phyloP scores from a whole-genome alignment of 2,797 vertebrate species.

The Sebastiscus albofasciatus region DNA sequence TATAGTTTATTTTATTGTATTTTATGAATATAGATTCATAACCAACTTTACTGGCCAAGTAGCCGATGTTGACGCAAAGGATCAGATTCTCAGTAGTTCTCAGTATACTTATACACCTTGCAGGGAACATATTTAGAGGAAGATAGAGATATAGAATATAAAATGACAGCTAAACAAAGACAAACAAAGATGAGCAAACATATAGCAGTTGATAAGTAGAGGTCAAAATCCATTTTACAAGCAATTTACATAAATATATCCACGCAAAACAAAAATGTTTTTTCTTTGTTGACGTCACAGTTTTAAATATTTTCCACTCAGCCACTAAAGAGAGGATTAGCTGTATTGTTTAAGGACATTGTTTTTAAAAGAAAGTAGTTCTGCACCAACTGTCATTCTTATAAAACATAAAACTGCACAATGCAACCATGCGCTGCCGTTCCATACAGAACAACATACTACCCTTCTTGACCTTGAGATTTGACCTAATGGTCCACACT shows the following conservation, averaged over 20 bases:
- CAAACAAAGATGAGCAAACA: background rate
- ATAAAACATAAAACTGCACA: background rate
- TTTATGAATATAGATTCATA: background rate
- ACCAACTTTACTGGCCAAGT: background rate
- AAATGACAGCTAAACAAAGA: background rate
- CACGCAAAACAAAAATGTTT: background rate
- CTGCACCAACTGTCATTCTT: background rate
- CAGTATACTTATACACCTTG: background rate
- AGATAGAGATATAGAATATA: background rate
- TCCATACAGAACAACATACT: background rate
- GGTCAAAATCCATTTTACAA: background rate
- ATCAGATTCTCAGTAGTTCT: background rate
- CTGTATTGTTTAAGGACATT: background rate
- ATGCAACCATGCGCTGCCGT: background rate
- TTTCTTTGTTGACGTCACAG: too few species aligned
- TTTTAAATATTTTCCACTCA: too few species aligned
- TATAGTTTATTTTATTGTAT: background rate
- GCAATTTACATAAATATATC: background rate
- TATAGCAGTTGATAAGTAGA: background rate
- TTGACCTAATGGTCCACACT: background rate
- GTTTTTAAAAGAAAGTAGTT: background rate
- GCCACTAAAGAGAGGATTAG: background rate
- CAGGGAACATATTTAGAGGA: background rate
- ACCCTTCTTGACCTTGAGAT: background rate
- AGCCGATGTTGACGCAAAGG: background rate